phyloP scores from a whole-genome alignment of 2,113 vertebrate species.

The Charina bottae region DNA sequence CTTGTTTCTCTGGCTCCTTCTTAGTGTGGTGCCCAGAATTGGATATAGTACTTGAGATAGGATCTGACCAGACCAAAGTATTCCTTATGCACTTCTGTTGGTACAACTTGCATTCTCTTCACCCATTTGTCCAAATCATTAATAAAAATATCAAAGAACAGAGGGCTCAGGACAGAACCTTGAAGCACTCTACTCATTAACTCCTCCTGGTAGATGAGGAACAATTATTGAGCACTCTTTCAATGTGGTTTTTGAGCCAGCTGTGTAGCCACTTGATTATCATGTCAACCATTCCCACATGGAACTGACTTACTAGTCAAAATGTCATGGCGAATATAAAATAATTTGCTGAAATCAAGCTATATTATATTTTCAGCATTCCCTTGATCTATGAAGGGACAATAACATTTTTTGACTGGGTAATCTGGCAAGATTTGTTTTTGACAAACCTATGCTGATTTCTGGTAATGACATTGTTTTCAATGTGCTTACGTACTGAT shows the following conservation, averaged over 20 bases:
- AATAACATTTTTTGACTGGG: background rate
- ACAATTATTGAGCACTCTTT: background rate
- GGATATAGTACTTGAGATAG: background rate
- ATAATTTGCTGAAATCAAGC: background rate
- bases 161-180: background rate
- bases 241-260: background rate
- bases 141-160: background rate
- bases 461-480: background rate
- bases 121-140: background rate
- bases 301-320: background rate
- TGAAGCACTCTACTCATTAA: background rate
- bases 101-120: background rate
- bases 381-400: background rate
- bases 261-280: background rate
- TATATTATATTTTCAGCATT: background rate
- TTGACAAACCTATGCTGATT: background rate
- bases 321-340: background rate
- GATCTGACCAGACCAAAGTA: background rate
- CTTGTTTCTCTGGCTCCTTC: background rate
- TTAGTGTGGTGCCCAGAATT: background rate
- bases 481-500: background rate
- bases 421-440: background rate
- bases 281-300: background rate
- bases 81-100: background rate
- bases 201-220: background rate